phyloP scores from a whole-genome alignment of 2,797 vertebrate genomes.

The Leptatherina wallacei region DNA sequence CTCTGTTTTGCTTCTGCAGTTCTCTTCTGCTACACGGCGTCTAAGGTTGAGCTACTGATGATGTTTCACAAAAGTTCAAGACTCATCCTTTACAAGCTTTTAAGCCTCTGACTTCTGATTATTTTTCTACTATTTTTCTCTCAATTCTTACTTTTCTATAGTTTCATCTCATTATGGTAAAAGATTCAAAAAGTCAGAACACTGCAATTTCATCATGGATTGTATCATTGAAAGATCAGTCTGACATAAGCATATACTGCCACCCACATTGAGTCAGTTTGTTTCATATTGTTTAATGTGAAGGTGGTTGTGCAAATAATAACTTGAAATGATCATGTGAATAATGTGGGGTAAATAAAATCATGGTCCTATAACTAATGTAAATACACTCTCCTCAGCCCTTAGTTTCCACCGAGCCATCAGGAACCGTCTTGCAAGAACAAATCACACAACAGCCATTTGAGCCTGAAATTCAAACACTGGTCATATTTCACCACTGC shows the following conservation, averaged over 20 bases:
- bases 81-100: too few species aligned
- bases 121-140: neutral
- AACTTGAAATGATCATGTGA: neutral
- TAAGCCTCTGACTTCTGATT: too few species aligned
- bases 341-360: neutral
- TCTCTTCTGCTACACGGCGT: too few species aligned
- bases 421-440: neutral
- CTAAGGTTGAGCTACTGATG: too few species aligned
- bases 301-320: neutral
- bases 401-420: constrained; percentile 8
- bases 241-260: too few species aligned
- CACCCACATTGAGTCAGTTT: neutral
- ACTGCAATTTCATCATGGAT: too few species aligned
- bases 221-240: too few species aligned
- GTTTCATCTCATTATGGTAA: neutral
- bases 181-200: neutral
- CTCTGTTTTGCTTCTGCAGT: too few species aligned
- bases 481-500: constrained; percentile 5
- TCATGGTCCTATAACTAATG: constrained; percentile 6
- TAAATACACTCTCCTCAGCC: constrained; percentile 1
- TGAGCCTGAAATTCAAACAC: neutral
- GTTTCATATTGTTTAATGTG: neutral
- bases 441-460: neutral
- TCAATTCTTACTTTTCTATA: neutral
- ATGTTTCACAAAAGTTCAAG: too few species aligned